Conservation (phyloP, 2,797 vertebrate species). For the Myripristis murdjan region DNA sequence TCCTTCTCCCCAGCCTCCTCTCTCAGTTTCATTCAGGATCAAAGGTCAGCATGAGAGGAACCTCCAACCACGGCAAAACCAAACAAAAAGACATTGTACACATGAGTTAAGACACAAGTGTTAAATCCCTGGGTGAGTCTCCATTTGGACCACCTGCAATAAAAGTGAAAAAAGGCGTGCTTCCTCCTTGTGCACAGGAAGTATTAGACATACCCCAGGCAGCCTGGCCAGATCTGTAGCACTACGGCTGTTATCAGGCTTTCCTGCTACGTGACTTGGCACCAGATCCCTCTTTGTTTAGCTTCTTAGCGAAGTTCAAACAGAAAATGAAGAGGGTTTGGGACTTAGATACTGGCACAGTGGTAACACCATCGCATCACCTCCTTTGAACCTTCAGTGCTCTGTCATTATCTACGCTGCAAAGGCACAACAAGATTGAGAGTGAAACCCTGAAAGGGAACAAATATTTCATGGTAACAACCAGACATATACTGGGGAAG, state of each 20-base stretch:
- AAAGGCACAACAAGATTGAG: background rate
- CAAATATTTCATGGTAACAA: slow-evolving; percentile 33
- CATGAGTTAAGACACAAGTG: slow-evolving; percentile 41
- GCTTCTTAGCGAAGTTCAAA: slow-evolving; percentile 45
- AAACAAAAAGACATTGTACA: slow-evolving; percentile 61
- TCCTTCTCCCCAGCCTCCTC: slow-evolving; percentile 52
- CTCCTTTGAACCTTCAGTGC: slow-evolving; percentile 7
- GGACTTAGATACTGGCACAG: slow-evolving; percentile 19
- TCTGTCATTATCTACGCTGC: slow-evolving; percentile 5
- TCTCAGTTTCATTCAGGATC: slow-evolving; percentile 55
- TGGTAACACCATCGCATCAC: background rate
- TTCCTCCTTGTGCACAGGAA: slow-evolving; percentile 69
- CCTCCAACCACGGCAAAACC: slow-evolving; percentile 61
- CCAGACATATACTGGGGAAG: slow-evolving; percentile 58
- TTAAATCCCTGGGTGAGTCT: slow-evolving; percentile 31
- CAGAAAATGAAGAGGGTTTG: slow-evolving; percentile 39
- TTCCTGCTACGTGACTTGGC: slow-evolving; percentile 76
- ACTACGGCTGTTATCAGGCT: slow-evolving; percentile 60
- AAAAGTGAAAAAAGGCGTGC: slow-evolving; percentile 47
- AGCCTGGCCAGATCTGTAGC: no score
- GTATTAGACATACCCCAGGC: slow-evolving; percentile 60
- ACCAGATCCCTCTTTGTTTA: slow-evolving; percentile 54
- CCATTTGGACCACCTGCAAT: slow-evolving; percentile 29
- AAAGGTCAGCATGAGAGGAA: slow-evolving; percentile 62
- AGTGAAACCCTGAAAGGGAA: slow-evolving; percentile 33